Evolutionary conservation across 2,888 invertebrate genomes (phyloP).

Genomic region (Desoria tigrina): DNA sequence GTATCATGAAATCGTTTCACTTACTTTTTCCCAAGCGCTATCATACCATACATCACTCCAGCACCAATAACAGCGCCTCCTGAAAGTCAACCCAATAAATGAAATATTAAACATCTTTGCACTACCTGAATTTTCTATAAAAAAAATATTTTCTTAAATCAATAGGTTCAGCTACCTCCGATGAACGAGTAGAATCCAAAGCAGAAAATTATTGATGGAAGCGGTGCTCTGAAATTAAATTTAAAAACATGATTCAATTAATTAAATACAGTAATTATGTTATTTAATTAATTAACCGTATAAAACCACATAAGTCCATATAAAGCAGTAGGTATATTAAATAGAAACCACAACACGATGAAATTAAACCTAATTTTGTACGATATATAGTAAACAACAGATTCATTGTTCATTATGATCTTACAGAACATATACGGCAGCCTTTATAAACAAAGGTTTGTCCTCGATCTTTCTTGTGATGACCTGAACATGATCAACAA

Average conservation of each 20-base stretch:
- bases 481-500: constrained; percentile 88
- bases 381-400: not conserved
- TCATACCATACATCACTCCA: constrained; percentile 88
- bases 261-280: no score
- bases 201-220: constrained; percentile 79
- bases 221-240: constrained; percentile 66
- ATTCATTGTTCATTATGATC: constrained; percentile 56
- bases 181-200: constrained; percentile 74
- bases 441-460: constrained; percentile 87
- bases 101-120: no score
- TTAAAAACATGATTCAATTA: not conserved
- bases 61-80: constrained; percentile 84
- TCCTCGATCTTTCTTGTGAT: constrained; percentile 70
- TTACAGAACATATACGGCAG: constrained; percentile 80
- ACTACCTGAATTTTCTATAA: no score
- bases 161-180: no score
- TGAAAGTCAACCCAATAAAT: no score
- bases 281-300: no score
- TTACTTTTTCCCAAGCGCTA: constrained; percentile 94
- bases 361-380: constrained; percentile 3
- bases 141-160: no score
- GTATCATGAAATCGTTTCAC: constrained; percentile 60
- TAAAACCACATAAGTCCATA: no score
- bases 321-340: no score
- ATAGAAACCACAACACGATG: no score